Evolutionary conservation across 2,113 vertebrate species (phyloP), one percentile per base, ranked within the genome.

Genomic region (Guaruba guarouba): DNA sequence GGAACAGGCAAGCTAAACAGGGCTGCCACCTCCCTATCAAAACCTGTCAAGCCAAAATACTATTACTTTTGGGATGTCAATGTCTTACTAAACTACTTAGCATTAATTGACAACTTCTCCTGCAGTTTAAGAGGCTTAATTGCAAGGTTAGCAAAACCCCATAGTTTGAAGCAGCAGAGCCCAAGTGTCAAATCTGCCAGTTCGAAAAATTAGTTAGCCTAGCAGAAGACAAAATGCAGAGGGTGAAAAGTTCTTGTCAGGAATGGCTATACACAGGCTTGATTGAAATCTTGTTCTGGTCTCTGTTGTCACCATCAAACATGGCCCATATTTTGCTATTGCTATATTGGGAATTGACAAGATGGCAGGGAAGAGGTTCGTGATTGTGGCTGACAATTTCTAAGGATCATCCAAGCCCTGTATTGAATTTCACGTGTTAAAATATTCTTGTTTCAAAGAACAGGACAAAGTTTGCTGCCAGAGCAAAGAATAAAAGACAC

Each of bases 1-100:
- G 86, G 81, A 97, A 94, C 49, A 95, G 96, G 96, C 96, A 96
- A 92, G 95, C 90, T 95, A 96, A 97, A 96, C 95, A 95, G 91
- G 93, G 80, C 96, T 97, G 96, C 95, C 96, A 96, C 93, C 86
- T 96, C 95, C 83, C 74, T 95, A 97, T 97, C 96, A 97, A 97
- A 97, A 97, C 96, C 69, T 96, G 96, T 97, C 96, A 96, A 96
- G 48, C 88, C 93, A 95, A 97, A 97, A 96, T 84, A 96, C 95
- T 96, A 66, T 87, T 86, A 93, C 96, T 92, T 97, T 96, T 88
- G 92, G 82, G 77, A 94, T 89, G 91, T 94, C 96, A 95, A 44
- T 97, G 73, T 95, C 96, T 94, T 94, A 91, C 96, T 94, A 92
- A 95, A 96, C 86, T 89, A 88, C 83, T 96, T 94, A 74, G 83